phyloP scores from a whole-genome alignment of 2,797 vertebrate species.

The Rhynchonycteris naso region DNA sequence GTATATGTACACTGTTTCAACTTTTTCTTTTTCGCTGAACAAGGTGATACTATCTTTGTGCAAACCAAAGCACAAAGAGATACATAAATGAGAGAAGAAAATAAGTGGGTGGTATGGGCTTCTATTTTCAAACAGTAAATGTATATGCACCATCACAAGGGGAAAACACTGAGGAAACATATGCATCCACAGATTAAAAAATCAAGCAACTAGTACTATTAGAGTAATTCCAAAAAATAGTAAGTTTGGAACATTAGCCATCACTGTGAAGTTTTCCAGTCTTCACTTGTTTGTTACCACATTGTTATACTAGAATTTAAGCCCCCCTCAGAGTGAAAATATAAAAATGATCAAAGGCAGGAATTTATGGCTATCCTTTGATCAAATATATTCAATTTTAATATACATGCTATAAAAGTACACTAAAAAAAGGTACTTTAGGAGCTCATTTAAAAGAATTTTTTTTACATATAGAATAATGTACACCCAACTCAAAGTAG shows the following conservation, averaged over 20 bases:
- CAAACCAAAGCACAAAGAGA: slow-evolving; percentile 76
- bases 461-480: slow-evolving; percentile 69
- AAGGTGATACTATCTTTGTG: slow-evolving; percentile 54
- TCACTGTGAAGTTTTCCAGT: not conserved
- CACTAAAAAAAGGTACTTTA: slow-evolving; percentile 82
- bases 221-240: not conserved
- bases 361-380: slow-evolving; percentile 75
- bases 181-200: not conserved
- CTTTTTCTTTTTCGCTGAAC: slow-evolving; percentile 50
- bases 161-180: not conserved
- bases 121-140: slow-evolving; percentile 47
- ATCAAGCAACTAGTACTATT: not conserved
- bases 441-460: slow-evolving; percentile 70
- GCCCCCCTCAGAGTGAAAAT: slow-evolving; percentile 72
- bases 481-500: slow-evolving; percentile 61
- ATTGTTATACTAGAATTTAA: slow-evolving; percentile 13
- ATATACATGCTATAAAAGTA: slow-evolving; percentile 84
- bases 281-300: not conserved
- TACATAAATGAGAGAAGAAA: not conserved
- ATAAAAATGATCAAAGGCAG: slow-evolving; percentile 68
- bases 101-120: not conserved
- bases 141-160: not conserved
- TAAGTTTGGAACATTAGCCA: not conserved
- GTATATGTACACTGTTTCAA: slow-evolving; percentile 79
- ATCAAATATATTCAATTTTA: slow-evolving; percentile 84